A percentile compares a stretch with the other conserved stretches of the same genome.
Conservation (phyloP, 2,888 invertebrate species). For the Pinctada fucata region DNA sequence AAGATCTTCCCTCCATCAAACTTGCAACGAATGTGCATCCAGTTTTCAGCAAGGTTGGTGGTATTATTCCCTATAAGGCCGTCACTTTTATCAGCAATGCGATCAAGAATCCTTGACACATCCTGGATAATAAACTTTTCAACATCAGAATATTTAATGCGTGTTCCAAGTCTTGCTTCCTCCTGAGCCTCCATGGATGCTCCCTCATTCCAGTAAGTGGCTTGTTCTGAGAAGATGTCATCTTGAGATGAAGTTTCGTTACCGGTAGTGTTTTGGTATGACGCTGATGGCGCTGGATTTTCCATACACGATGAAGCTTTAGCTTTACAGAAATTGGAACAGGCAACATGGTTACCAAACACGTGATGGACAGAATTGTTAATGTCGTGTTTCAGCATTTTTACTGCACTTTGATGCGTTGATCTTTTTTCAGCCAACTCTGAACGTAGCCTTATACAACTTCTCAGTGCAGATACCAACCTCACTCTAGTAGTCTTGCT, state of each 20-base stretch:
- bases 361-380: constrained; percentile 35
- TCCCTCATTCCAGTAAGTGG: constrained; percentile 30
- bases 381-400: constrained; percentile 37
- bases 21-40: constrained; percentile 42
- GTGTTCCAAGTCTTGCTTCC: constrained; percentile 5
- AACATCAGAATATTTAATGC: background rate
- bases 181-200: constrained; percentile 30
- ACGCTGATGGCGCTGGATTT: too few species aligned
- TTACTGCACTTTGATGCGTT: background rate
- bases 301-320: background rate
- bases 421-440: background rate
- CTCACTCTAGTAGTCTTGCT: constrained; percentile 24
- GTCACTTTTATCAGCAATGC: constrained; percentile 25
- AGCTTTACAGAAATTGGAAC: constrained; percentile 38
- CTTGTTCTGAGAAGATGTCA: constrained; percentile 1
- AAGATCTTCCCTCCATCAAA: constrained; percentile 47
- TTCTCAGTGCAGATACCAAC: constrained; percentile 15
- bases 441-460: constrained; percentile 22
- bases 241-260: background rate
- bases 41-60: constrained; percentile 37
- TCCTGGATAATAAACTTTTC: constrained; percentile 12
- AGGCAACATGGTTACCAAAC: constrained; percentile 34
- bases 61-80: constrained; percentile 30
- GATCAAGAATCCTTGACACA: constrained; percentile 15
- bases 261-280: too few species aligned